phyloP scores from a whole-genome alignment of 2,888 invertebrate species.

The Epinotia demarniana region DNA sequence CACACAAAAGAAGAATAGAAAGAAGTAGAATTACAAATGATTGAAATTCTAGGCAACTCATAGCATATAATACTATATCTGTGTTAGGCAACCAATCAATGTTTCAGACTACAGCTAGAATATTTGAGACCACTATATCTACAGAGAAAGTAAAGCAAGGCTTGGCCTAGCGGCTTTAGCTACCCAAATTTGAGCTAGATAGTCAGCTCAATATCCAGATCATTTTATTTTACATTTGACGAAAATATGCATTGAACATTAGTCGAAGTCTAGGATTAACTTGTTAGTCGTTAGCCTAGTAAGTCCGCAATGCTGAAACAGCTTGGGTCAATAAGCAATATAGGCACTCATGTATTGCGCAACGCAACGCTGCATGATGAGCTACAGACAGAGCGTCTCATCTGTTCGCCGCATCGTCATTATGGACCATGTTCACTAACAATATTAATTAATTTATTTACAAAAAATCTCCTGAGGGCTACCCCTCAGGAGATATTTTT shows the following conservation, averaged over 20 bases:
- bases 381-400: slow-evolving; percentile 16
- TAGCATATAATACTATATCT: no score
- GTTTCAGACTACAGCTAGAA: no score
- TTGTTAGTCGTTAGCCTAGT: slow-evolving; percentile 10
- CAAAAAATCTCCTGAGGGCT: no score
- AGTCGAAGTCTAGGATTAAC: slow-evolving; percentile 17
- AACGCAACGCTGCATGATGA: slow-evolving; percentile 15
- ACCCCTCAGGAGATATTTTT: no score
- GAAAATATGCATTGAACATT: background rate
- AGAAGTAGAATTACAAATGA: no score
- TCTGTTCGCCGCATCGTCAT: background rate
- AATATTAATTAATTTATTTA: no score
- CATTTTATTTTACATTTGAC: background rate
- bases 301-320: slow-evolving; percentile 18
- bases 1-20: no score
- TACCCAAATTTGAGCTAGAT: background rate
- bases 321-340: slow-evolving; percentile 30
- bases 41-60: no score
- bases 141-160: background rate
- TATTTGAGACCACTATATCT: background rate
- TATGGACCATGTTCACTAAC: background rate
- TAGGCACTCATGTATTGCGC: slow-evolving; percentile 14
- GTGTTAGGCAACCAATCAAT: no score
- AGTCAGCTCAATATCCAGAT: background rate
- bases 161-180: background rate